Conservation (phyloP, 2,113 vertebrate species). For the Platichthys flesus region DNA sequence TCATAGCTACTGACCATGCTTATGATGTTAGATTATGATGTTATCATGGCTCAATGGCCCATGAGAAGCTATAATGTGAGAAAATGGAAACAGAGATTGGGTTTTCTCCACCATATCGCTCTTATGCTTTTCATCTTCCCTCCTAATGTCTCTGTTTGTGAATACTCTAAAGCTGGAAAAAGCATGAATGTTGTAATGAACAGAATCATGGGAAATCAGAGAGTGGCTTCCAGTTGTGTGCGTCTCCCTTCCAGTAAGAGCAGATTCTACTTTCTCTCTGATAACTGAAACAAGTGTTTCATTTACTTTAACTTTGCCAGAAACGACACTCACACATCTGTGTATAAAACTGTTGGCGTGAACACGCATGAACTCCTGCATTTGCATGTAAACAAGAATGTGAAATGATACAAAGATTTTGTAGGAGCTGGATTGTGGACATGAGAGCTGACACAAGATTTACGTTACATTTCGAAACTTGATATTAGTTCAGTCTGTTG, state of each 20-base stretch:
- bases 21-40: constrained; percentile 23
- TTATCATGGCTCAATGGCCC: constrained; percentile 21
- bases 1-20: constrained; percentile 15
- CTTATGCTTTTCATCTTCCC: not conserved
- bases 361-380: no score
- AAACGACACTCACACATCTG: no score
- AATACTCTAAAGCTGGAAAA: not conserved
- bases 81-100: constrained; percentile 1
- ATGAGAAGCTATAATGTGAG: constrained; percentile 7
- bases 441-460: no score
- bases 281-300: no score
- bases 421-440: no score
- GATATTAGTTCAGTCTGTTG: no score
- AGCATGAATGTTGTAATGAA: not conserved
- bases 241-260: not conserved
- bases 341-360: no score
- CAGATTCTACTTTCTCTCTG: not conserved
- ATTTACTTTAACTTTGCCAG: no score
- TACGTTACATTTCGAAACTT: no score
- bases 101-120: constrained; percentile 6
- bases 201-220: not conserved
- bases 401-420: no score
- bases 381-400: no score
- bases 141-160: not conserved
- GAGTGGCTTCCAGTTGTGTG: not conserved